Evolutionary conservation across 2,113 vertebrate species (phyloP).

Genomic region (Hystrix brachyura): DNA sequence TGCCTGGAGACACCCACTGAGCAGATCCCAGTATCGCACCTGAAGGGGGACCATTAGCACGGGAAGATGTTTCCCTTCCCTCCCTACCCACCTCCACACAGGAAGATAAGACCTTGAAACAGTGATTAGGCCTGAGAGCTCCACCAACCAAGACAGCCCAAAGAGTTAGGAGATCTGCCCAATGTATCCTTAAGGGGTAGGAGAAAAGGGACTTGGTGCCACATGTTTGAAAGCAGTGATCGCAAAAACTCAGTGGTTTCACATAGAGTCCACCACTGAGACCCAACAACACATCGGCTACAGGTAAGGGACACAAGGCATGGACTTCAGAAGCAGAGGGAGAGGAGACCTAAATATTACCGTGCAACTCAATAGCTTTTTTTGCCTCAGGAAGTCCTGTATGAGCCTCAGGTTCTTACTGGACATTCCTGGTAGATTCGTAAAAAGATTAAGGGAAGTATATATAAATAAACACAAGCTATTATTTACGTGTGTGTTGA

Average conservation of each 20-base stretch:
- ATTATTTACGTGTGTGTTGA: background rate
- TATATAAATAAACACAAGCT: slow-evolving; percentile 9
- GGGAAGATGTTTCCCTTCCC: background rate
- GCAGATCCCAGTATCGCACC: background rate
- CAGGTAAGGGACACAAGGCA: background rate
- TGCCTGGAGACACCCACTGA: background rate
- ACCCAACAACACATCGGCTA: background rate
- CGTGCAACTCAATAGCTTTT: background rate
- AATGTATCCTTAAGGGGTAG: slow-evolving; percentile 5
- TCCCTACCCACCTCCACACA: background rate
- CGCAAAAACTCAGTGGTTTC: slow-evolving; percentile 28
- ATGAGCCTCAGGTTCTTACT: background rate
- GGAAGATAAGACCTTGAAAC: background rate
- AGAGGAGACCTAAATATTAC: background rate
- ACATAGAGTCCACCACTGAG: background rate
- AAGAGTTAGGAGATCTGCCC: background rate
- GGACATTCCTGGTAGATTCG: background rate
- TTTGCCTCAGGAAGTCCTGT: background rate
- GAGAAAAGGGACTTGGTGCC: background rate
- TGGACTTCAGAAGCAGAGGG: background rate
- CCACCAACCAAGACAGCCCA: slow-evolving; percentile 4
- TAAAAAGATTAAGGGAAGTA: background rate
- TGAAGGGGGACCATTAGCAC: background rate
- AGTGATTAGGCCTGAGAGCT: background rate
- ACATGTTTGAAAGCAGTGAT: background rate